A percentile compares a stretch with the other conserved stretches of the same genome.
These are phyloP conservation scores for Platysteira castanea DNA, from an alignment of 2,113 vertebrate genomes.

Conservation along the genomic window DNA sequence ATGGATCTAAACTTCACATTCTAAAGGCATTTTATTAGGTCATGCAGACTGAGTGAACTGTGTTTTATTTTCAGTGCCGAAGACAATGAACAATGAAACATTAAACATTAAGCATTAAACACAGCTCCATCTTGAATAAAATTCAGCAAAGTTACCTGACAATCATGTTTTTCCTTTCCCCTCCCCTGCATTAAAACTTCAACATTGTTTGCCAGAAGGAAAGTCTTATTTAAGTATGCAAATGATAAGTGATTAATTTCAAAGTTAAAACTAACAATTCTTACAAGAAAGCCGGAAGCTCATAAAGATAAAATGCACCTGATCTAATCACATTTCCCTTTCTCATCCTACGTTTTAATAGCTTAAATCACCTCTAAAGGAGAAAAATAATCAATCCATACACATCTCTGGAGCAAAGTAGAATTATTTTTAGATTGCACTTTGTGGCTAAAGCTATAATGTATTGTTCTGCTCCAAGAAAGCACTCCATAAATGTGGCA, in stretches of 20 bases:
- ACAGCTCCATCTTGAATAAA: not conserved
- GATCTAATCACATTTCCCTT: slow-evolving; percentile 8
- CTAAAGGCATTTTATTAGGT: not conserved
- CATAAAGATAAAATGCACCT: not conserved
- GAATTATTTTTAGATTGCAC: slow-evolving; percentile 44
- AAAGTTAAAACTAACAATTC: not conserved
- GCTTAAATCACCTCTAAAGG: slow-evolving; percentile 28
- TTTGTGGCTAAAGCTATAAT: slow-evolving; percentile 7
- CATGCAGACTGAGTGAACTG: not conserved
- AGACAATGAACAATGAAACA: not conserved
- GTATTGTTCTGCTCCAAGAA: not conserved
- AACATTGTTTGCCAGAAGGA: not conserved
- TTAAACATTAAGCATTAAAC: not conserved
- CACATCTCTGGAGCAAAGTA: not conserved
- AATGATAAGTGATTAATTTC: not conserved
- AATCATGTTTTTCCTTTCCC: not conserved
- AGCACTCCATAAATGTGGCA: not conserved
- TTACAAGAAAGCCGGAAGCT: not conserved
- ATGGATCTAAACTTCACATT: not conserved
- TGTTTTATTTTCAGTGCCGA: not conserved
- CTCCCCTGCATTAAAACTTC: not conserved
- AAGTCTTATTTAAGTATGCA: not conserved
- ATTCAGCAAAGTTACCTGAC: not conserved
- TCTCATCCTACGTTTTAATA: not conserved
- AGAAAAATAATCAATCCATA: slow-evolving; percentile 46